These are phyloP conservation scores for Carpatolechia fugitivella DNA, from an alignment of 2,888 invertebrate species.

Conservation along the genomic window DNA sequence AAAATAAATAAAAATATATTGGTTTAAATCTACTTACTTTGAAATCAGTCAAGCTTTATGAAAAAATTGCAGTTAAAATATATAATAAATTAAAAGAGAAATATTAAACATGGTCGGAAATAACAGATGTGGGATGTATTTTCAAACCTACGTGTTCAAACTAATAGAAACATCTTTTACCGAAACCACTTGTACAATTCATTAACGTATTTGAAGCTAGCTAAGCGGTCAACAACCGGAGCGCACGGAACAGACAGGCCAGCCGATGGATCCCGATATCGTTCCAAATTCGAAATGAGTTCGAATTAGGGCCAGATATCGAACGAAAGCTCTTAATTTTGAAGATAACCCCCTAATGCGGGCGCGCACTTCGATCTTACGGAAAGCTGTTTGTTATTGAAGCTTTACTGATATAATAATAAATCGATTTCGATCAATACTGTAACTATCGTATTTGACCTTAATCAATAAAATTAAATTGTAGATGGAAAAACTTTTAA, in stretches of 20 bases:
- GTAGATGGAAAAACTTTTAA: background rate
- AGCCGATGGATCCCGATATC: constrained; percentile 43
- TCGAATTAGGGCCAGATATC: constrained; percentile 64
- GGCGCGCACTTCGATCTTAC: constrained; percentile 44
- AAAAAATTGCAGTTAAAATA: background rate
- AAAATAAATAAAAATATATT: constrained; percentile 20
- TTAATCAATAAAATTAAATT: background rate
- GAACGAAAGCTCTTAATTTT: constrained; percentile 62
- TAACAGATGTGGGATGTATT: background rate
- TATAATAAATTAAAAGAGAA: background rate
- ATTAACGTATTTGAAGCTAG: constrained; percentile 54
- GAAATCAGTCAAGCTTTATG: background rate
- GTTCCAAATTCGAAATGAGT: constrained; percentile 57
- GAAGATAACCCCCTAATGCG: constrained; percentile 69
- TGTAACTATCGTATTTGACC: background rate
- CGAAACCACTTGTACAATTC: constrained; percentile 61
- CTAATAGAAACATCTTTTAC: constrained; percentile 58
- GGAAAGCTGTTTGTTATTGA: constrained; percentile 44
- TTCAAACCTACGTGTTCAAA: constrained; percentile 17
- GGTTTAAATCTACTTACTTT: background rate
- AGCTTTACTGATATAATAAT: constrained; percentile 32
- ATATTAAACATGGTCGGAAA: background rate
- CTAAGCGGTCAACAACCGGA: constrained; percentile 70
- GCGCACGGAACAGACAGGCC: constrained; percentile 29
- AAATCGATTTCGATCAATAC: background rate